Base-by-base conservation (phyloP, 2,888 invertebrate genomes). In the Drosophila testacea region DNA sequence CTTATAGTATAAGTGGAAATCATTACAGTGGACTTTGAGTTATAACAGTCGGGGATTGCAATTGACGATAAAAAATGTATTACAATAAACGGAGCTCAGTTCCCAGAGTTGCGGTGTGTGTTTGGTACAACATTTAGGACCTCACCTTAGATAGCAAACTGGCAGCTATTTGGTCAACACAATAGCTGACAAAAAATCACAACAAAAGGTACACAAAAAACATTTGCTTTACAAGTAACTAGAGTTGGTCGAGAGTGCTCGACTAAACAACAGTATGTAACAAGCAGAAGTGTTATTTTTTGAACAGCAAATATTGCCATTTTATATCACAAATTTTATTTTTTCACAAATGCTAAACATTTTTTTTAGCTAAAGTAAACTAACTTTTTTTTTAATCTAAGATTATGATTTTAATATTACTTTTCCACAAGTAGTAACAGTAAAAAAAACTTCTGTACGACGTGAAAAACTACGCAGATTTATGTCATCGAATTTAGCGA, bases 11-110 rank as follows among this genome's bases (percentile, higher is more conserved):
- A 84, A 78, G 76, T 83, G 81, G 73, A 80, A 67, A 70, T 74
- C 81, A 84, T 87, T 82, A 79, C 63, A 77, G 67, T 73, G 74
- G 78, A 72, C 87, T 82, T 80, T 84, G 83, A 87, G 73, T 87
- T 77, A 79, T 84, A 82, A 80, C 76, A 74, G 65, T 59, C 72
- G 73, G 67, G 71, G 73, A 69, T 56, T 82, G 72, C 73, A 81
- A 68, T 81, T 84, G 85, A 82, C 80, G 73, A 73, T 87, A 81
- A 82, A 77, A 82, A 82, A 87, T 87, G 51, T 60, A 68, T 67
- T 65, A 70, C 79, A 87, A 82, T 78, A 73, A 80, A 69, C 72
- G 73, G 66, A 48, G 16, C 27, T 30, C 38, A 28, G 28, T 9
- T 54, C 13, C 0, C 11, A n/a, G 13, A 34, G 32, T 11, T 55